Conservation (phyloP, 2,797 vertebrate species). For the Galaxias olidus region DNA sequence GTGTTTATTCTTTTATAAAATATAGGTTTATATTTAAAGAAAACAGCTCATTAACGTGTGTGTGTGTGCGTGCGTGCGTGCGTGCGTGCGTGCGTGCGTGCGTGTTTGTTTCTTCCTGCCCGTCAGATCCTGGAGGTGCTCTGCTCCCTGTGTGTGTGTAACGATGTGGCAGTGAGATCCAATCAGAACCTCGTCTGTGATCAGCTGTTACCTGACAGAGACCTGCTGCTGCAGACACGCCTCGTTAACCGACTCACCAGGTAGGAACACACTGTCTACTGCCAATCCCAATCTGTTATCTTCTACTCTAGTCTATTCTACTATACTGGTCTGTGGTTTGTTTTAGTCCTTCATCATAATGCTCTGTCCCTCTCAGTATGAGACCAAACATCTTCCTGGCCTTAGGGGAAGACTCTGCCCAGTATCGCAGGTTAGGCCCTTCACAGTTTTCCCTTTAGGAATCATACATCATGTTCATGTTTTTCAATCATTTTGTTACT, state of each 20-base stretch:
- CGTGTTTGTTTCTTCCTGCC: too few species aligned
- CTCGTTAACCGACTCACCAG: conserved; percentile 92
- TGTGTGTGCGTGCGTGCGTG: neutral
- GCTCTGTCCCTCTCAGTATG: conserved; percentile 72
- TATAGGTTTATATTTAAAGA: too few species aligned
- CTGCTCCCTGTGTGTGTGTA: conserved; percentile 93
- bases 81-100: conserved; percentile 13
- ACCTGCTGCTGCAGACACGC: conserved; percentile 89
- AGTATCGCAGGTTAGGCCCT: conserved; percentile 72
- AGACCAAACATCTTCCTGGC: conserved; percentile 90
- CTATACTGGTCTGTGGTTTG: too few species aligned
- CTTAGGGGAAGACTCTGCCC: conserved; percentile 86
- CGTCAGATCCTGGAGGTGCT: conserved; percentile 91
- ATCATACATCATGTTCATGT: too few species aligned
- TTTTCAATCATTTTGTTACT: too few species aligned
- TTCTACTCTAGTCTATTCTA: neutral
- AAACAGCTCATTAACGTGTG: neutral
- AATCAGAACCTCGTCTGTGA: conserved; percentile 96
- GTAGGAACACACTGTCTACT: conserved; percentile 57
- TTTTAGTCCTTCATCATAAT: too few species aligned
- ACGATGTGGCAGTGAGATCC: conserved; percentile 89
- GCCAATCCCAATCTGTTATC: neutral
- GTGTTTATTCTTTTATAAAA: too few species aligned
- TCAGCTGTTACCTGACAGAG: conserved; percentile 89
- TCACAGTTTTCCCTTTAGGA: too few species aligned